A percentile compares a stretch with the other conserved stretches of the same genome.
These are phyloP conservation scores for Trissolcus basalis DNA, from an alignment of 1,140 invertebrate genomes.

Conservation along the genomic window DNA sequence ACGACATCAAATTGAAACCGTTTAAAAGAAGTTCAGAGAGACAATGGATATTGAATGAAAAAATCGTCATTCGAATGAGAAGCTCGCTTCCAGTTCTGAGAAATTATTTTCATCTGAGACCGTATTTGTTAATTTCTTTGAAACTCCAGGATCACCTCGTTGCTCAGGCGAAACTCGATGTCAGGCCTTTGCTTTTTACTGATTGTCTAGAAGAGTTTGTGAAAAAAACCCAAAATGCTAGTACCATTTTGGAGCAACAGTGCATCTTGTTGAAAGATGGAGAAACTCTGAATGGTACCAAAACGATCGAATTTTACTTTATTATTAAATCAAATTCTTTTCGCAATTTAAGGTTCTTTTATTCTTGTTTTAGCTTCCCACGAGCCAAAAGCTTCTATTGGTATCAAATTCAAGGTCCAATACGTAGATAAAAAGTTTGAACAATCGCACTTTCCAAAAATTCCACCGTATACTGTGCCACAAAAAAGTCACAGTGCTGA, in stretches of 20 bases:
- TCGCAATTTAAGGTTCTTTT: too few relatives aligned
- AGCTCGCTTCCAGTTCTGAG: slow-evolving; percentile 66
- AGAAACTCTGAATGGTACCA: slow-evolving; percentile 36
- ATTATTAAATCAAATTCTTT: neutral
- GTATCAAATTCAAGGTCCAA: slow-evolving; percentile 63
- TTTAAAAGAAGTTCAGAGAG: slow-evolving; percentile 59
- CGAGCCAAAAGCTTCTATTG: slow-evolving; percentile 52
- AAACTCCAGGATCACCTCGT: slow-evolving; percentile 62
- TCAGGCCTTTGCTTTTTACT: slow-evolving; percentile 62
- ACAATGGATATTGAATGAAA: slow-evolving; percentile 65
- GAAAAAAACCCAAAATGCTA: slow-evolving; percentile 52
- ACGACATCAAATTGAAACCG: slow-evolving; percentile 64
- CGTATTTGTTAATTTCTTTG: slow-evolving; percentile 66
- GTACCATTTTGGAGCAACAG: slow-evolving; percentile 61
- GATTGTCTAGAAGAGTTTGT: slow-evolving; percentile 61
- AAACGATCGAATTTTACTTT: neutral
- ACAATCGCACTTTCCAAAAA: slow-evolving; percentile 29
- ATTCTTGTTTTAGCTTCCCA: slow-evolving; percentile 34
- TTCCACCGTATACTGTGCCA: slow-evolving; percentile 5
- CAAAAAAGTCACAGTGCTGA: neutral
- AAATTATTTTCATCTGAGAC: slow-evolving; percentile 66
- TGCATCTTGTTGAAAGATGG: slow-evolving; percentile 63
- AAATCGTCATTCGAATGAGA: slow-evolving; percentile 68
- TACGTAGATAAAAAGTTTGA: slow-evolving; percentile 60
- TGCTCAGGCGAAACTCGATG: slow-evolving; percentile 65